These are phyloP conservation scores for Epizoanthus ramosus DNA, from an alignment of 92 coral and sea anemone species.

Conservation along the genomic window DNA sequence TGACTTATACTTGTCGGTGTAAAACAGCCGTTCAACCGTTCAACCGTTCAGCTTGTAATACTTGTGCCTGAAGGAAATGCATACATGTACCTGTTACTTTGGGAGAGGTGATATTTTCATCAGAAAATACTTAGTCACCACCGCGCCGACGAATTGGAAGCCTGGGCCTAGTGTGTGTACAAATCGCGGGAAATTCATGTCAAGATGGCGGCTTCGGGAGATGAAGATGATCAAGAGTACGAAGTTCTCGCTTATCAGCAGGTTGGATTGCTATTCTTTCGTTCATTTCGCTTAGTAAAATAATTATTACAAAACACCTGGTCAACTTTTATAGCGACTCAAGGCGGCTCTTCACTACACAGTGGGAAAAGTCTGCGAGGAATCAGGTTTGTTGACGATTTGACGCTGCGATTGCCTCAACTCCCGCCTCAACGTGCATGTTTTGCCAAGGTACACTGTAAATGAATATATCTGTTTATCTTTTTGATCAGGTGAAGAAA, in stretches of 20 bases:
- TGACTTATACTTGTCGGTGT: no score
- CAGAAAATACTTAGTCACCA: no score
- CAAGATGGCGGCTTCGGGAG: constrained; percentile 43
- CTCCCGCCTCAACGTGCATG: no score
- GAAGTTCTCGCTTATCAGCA: constrained; percentile 86
- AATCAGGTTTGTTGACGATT: constrained; percentile 59
- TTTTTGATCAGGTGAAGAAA: constrained; percentile 72
- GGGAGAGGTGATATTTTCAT: no score
- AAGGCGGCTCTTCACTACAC: constrained; percentile 96
- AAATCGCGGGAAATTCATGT: constrained; percentile 21
- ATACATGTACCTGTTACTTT: no score
- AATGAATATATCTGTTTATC: neutral
- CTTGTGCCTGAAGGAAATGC: no score
- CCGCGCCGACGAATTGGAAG: no score
- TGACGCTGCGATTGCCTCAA: no score
- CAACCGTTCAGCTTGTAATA: no score
- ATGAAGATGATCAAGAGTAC: constrained; percentile 63
- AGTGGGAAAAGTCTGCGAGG: constrained; percentile 91
- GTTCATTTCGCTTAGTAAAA: neutral
- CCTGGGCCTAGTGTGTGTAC: no score
- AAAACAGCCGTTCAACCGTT: no score
- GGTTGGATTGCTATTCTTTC: constrained; percentile 46
- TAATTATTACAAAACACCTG: neutral
- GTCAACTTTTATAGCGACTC: constrained; percentile 68
- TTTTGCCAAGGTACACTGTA: no score